Base-by-base conservation (phyloP, 2,113 vertebrate species). In the Otolemur garnettii region DNA sequence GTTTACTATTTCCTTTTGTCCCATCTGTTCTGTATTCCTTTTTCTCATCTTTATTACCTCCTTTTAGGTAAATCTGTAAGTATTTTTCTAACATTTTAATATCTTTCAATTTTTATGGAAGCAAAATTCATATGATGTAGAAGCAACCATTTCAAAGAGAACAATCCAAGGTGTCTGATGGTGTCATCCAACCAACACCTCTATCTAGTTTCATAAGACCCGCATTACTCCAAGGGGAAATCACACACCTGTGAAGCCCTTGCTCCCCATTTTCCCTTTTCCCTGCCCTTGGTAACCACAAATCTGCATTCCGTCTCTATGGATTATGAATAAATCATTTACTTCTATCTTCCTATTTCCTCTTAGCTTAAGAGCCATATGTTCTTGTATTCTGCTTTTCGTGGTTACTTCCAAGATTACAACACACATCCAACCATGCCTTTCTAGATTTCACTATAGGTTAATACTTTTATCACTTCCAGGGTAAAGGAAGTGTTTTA, bases 101-200 rank as follows among this genome's bases (percentile, higher is more conserved):
- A n/a, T 94, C 81, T 83, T 21, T 64, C 17, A 26, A 17, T 69
- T 78, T 93, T 95, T 35, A 59, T 80, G 82, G 15, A 87, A 5
- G 42, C 93, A 55, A 88, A 85, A 78, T 59, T 93, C 68, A 91
- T 33, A 28, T 53, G 62, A 83, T 69, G 90, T 64, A 89, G 93
- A 90, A 57, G 30, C 42, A 71, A 42, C 7, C 35, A 10, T 80
- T 90, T 94, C 57, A 69, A 79, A 88, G 10, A 68, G 75, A 79
- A 57, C 0, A 62, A 21, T 15, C 18, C 50, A 57, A 8, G 50
- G 57, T n/a, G 45, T 50, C 19, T 82, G 24, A 64, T 45, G 59
- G 0, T 60, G 21, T 30, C 80, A 4, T 28, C 10, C 22, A 53
- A 35, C 64, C 14, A 59, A 18, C 26, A 38, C 11, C 0, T 91